phyloP scores from a whole-genome alignment of 1,140 invertebrate genomes.

The Scaptomyza hsui region DNA sequence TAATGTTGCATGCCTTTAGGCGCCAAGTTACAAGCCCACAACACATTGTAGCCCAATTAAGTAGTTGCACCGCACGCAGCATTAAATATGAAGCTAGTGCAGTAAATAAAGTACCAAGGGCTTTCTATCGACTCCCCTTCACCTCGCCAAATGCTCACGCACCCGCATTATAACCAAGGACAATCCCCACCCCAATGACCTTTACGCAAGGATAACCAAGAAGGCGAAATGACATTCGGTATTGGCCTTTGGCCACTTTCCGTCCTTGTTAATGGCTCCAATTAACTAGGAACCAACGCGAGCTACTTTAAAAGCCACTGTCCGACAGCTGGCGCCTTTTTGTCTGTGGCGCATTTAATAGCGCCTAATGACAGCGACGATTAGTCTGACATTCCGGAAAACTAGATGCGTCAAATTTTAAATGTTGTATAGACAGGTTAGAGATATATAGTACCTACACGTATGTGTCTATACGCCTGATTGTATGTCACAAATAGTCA shows the following conservation, averaged over 20 bases:
- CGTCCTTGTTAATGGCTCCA: constrained; percentile 62
- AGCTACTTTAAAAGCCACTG: neutral
- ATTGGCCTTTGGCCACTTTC: constrained; percentile 4
- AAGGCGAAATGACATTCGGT: constrained; percentile 9
- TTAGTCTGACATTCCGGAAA: neutral
- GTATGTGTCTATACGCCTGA: neutral
- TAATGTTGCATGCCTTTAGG: neutral
- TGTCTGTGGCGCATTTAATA: constrained; percentile 23
- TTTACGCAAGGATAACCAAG: constrained; percentile 57
- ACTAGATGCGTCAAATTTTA: neutral
- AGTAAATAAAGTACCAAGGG: neutral
- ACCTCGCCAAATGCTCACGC: neutral
- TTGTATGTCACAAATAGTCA: neutral
- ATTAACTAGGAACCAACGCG: constrained; percentile 49
- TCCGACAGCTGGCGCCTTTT: neutral
- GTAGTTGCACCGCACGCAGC: constrained; percentile 24
- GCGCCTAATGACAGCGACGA: constrained; percentile 11
- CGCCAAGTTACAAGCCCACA: neutral
- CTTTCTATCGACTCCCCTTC: neutral
- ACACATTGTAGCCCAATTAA: constrained; percentile 39
- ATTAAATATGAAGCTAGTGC: constrained; percentile 67
- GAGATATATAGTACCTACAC: neutral
- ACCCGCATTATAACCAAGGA: constrained; percentile 5
- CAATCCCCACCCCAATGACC: constrained; percentile 43
- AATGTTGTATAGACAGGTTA: neutral